A percentile compares a stretch with the other conserved stretches of the same genome.
These are phyloP conservation scores for Parus major DNA, from an alignment of 2,113 vertebrate genomes.

Conservation along the genomic window DNA sequence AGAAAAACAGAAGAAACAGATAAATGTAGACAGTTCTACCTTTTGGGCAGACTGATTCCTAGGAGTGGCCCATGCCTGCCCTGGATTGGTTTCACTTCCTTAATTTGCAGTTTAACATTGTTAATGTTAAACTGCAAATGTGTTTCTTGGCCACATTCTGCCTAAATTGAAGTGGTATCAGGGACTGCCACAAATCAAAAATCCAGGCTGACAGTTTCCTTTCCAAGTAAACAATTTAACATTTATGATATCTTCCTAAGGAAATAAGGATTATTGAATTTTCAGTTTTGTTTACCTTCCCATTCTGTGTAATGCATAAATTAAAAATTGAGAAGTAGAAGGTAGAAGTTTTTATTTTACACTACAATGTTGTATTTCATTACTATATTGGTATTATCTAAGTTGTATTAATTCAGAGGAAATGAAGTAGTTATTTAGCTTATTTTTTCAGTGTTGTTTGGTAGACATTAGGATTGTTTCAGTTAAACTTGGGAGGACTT, in stretches of 20 bases:
- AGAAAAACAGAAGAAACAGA: not conserved
- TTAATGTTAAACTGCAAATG: too few species aligned
- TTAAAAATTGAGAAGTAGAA: not conserved
- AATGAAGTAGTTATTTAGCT: not conserved
- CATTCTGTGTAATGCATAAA: not conserved
- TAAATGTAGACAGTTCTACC: not conserved
- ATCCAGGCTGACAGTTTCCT: not conserved
- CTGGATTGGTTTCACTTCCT: fast-evolving
- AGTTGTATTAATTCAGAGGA: not conserved
- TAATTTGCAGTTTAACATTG: not conserved
- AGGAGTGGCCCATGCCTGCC: not conserved
- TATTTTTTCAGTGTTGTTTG: not conserved
- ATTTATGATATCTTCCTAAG: not conserved
- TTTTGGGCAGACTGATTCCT: not conserved
- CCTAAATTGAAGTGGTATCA: not conserved
- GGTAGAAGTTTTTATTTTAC: not conserved
- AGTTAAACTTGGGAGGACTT: not conserved
- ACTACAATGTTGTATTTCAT: not conserved
- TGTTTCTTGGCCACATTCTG: not conserved
- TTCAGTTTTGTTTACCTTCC: not conserved
- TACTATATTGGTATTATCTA: not conserved
- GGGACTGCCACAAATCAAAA: not conserved
- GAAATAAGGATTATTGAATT: not conserved
- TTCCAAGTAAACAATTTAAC: not conserved
- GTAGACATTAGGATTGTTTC: not conserved